These are phyloP conservation scores for Melanostoma scalare DNA, from an alignment of 2,888 invertebrate genomes.

Conservation along the genomic window DNA sequence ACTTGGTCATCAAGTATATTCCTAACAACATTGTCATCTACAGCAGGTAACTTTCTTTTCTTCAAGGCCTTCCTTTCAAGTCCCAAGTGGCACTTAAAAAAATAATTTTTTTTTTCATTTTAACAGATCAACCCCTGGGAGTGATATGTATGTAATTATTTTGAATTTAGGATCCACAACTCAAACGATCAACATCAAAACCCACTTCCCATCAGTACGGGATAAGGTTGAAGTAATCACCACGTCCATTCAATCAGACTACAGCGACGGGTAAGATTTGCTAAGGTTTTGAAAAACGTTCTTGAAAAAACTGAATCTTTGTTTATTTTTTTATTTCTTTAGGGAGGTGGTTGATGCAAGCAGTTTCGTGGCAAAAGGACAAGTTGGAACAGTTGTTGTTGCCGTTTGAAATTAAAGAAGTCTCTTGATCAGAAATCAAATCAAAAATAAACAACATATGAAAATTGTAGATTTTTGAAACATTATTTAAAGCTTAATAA, in stretches of 20 bases:
- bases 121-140: conserved; percentile 76
- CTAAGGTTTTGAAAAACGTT: too few species aligned
- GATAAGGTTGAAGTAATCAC: conserved; percentile 79
- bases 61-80: too few species aligned
- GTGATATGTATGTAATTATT: conserved; percentile 81
- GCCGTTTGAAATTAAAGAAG: conserved; percentile 60
- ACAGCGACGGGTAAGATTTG: conserved; percentile 77
- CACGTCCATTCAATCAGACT: conserved; percentile 79
- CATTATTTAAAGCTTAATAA: too few species aligned
- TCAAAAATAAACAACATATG: too few species aligned
- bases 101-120: not conserved
- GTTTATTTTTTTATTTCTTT: conserved; percentile 30
- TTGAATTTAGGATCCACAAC: conserved; percentile 83
- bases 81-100: too few species aligned
- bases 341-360: conserved; percentile 76
- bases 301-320: too few species aligned
- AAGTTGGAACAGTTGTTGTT: conserved; percentile 79
- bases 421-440: too few species aligned
- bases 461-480: too few species aligned
- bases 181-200: conserved; percentile 82
- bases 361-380: conserved; percentile 75
- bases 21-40: conserved; percentile 79
- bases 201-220: conserved; percentile 75
- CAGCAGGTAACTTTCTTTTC: conserved; percentile 75
- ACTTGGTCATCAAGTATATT: conserved; percentile 76